Percentiles rank a stretch among this genome's conserved stretches.
Evolutionary conservation across 1,140 invertebrate species (phyloP).

Genomic region (Hylaeus volcanicus): DNA sequence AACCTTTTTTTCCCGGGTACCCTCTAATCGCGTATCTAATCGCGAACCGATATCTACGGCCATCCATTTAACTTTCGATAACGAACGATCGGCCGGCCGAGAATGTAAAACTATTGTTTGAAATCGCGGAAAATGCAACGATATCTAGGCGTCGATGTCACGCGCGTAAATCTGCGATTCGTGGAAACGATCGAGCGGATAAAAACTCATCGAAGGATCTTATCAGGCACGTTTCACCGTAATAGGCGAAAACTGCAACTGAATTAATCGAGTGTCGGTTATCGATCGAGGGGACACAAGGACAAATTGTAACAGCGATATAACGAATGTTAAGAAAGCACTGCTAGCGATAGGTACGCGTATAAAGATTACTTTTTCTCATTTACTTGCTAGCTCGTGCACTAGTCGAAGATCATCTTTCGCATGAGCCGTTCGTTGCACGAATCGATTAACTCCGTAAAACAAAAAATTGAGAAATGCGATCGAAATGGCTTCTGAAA

Average conservation of each 20-base stretch:
- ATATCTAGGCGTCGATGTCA: background rate
- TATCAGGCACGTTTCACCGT: background rate
- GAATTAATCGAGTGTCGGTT: background rate
- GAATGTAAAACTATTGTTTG: conserved; percentile 21
- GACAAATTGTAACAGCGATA: too few relatives aligned
- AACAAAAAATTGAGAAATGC: too few relatives aligned
- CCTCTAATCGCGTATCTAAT: conserved; percentile 53
- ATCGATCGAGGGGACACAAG: background rate
- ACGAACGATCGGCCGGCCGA: background rate
- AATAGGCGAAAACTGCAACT: too few relatives aligned
- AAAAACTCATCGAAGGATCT: background rate
- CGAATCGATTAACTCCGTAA: too few relatives aligned
- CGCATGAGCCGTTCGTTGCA: too few relatives aligned
- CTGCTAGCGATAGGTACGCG: too few relatives aligned
- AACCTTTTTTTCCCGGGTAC: conserved; percentile 8
- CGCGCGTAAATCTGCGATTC: background rate
- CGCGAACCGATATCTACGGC: conserved; percentile 34
- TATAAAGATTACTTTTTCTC: too few relatives aligned
- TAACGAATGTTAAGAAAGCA: too few relatives aligned
- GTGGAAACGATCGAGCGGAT: background rate
- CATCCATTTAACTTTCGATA: conserved; percentile 24
- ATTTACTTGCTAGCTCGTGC: too few relatives aligned
- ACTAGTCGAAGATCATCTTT: too few relatives aligned
- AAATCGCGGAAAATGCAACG: background rate
- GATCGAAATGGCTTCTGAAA: too few relatives aligned